Evolutionary conservation across 1,140 invertebrate genomes (phyloP).

Genomic region (Rhizoglyphus robini): DNA sequence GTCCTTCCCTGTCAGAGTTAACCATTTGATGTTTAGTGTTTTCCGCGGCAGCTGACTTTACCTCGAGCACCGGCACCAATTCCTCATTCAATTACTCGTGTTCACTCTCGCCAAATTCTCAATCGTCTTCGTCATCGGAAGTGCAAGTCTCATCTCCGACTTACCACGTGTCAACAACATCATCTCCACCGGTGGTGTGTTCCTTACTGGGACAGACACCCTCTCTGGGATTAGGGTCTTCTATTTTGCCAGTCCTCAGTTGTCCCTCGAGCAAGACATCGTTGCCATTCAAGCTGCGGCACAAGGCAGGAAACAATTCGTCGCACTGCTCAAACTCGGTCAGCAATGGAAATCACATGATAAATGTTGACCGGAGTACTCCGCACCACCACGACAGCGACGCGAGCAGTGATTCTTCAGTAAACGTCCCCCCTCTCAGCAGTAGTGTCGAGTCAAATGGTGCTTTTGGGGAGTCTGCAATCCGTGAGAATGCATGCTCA

Average conservation of each 20-base stretch:
- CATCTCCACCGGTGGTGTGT: slow-evolving; percentile 15
- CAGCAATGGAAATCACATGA: background rate
- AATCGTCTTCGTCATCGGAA: slow-evolving; percentile 13
- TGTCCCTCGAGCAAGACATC: slow-evolving; percentile 31
- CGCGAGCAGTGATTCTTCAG: slow-evolving; percentile 12
- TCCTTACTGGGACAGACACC: background rate
- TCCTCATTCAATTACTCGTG: slow-evolving; percentile 17
- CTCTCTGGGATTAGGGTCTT: background rate
- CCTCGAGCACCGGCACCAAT: background rate
- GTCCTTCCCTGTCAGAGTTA: background rate
- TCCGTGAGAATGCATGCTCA: slow-evolving; percentile 24
- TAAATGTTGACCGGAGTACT: background rate
- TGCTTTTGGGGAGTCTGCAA: slow-evolving; percentile 22
- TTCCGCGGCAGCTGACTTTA: background rate
- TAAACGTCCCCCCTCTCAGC: slow-evolving; percentile 2
- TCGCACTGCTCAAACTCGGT: slow-evolving; percentile 40
- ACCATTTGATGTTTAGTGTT: background rate
- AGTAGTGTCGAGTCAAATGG: slow-evolving; percentile 4
- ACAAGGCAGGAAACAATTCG: slow-evolving; percentile 56
- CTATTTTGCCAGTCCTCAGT: slow-evolving; percentile 26
- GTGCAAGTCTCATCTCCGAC: slow-evolving; percentile 6
- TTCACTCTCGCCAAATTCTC: slow-evolving; percentile 16
- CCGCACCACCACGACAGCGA: slow-evolving; percentile 4
- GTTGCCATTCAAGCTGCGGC: slow-evolving; percentile 71
- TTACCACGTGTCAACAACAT: slow-evolving; percentile 9